Conservation (phyloP, 2,888 invertebrate species). For the Cantharis rustica region DNA sequence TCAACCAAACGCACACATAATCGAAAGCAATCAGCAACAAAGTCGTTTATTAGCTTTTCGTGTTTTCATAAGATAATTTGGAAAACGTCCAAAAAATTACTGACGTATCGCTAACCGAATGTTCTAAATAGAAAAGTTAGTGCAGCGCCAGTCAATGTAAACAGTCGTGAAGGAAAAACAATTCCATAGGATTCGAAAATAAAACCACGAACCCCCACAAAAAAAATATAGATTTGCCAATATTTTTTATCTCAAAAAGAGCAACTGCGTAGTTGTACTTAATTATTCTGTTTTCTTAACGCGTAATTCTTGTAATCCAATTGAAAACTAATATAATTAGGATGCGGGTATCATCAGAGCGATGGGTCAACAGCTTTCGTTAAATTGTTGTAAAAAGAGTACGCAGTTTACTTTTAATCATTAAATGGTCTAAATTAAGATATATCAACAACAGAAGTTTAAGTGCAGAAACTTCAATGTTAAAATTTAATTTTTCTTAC, state of each 20-base stretch:
- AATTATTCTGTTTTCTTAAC: not conserved
- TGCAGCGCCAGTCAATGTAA: slow-evolving; percentile 5
- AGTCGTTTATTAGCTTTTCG: slow-evolving; percentile 8
- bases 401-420: not conserved
- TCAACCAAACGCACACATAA: not conserved
- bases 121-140: slow-evolving; percentile 15
- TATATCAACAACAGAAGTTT: too few species aligned
- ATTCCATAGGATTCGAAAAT: not conserved
- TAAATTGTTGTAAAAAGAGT: not conserved
- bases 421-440: not conserved
- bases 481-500: too few species aligned
- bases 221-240: not conserved
- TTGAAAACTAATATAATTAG: not conserved
- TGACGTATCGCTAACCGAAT: slow-evolving; percentile 9
- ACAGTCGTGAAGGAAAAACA: slow-evolving; percentile 5
- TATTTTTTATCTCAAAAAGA: not conserved
- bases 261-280: not conserved
- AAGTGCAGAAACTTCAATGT: too few species aligned
- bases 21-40: not conserved
- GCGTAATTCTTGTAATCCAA: not conserved
- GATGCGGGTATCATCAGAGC: not conserved
- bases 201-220: not conserved
- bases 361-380: not conserved
- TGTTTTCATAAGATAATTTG: slow-evolving; percentile 9
- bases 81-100: slow-evolving; percentile 5